These are phyloP conservation scores for Nomada ferruginata DNA, from an alignment of 2,888 invertebrate genomes.

Conservation along the genomic window DNA sequence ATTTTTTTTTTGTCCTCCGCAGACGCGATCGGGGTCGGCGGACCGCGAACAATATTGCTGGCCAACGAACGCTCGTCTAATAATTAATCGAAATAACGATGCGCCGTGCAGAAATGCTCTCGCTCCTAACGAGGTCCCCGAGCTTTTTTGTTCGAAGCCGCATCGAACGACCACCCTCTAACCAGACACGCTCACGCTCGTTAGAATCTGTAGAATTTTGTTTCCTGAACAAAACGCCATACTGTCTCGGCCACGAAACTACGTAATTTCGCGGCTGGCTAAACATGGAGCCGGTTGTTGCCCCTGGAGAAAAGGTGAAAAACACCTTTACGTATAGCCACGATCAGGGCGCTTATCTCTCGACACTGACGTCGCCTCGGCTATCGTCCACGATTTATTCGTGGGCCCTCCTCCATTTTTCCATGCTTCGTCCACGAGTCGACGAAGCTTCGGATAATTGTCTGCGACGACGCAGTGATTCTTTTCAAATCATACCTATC, in stretches of 20 bases:
- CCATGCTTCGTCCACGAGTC: no score
- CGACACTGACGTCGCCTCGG: neutral
- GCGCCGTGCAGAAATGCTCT: conserved; percentile 34
- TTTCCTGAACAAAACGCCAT: conserved; percentile 27
- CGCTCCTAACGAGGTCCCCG: conserved; percentile 59
- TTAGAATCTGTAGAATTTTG: conserved; percentile 52
- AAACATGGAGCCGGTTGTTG: conserved; percentile 60
- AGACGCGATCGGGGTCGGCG: conserved; percentile 49
- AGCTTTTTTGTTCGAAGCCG: conserved; percentile 43
- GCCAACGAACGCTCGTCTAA: conserved; percentile 48
- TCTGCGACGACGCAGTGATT: no score
- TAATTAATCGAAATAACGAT: conserved; percentile 72
- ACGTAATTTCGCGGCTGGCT: conserved; percentile 80
- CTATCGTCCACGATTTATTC: conserved; percentile 8
- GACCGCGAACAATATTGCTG: conserved; percentile 48
- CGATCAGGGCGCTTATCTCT: conserved; percentile 25
- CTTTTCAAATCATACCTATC: no score
- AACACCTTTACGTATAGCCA: conserved; percentile 20
- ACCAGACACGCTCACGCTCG: conserved; percentile 27
- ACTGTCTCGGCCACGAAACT: conserved; percentile 65
- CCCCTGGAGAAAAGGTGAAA: conserved; percentile 67
- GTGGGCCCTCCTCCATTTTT: neutral
- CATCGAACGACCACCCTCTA: conserved; percentile 22
- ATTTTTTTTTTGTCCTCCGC: conserved; percentile 23
- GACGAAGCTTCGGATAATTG: no score